Percentiles rank a stretch among this genome's conserved stretches.
These are phyloP conservation scores for Patella caerulea DNA, from an alignment of 2,888 invertebrate genomes.

Conservation along the genomic window DNA sequence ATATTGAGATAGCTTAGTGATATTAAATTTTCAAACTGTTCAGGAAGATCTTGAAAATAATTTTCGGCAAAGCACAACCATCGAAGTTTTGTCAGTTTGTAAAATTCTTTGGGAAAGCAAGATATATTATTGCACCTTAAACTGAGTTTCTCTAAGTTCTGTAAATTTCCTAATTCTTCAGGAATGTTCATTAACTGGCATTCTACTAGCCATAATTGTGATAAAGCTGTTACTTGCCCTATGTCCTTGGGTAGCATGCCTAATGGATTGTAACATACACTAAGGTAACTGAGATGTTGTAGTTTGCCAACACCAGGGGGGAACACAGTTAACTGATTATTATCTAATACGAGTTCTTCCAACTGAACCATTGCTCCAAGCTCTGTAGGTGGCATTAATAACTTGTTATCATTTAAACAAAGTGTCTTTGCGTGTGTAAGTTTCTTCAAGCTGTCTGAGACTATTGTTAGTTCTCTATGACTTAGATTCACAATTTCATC, in stretches of 20 bases:
- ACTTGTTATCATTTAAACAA: conserved; percentile 64
- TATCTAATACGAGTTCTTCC: conserved; percentile 64
- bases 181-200: conserved; percentile 61
- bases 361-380: conserved; percentile 49
- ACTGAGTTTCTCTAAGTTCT: conserved; percentile 57
- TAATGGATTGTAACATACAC: conserved; percentile 56
- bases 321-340: conserved; percentile 67
- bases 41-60: conserved; percentile 53
- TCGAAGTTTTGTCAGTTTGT: conserved; percentile 48
- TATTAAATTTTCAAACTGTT: conserved; percentile 46
- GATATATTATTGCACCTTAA: conserved; percentile 55
- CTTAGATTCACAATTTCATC: conserved; percentile 69
- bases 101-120: conserved; percentile 55
- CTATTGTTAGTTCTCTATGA: conserved; percentile 63
- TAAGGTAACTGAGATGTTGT: conserved; percentile 48
- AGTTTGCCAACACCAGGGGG: conserved; percentile 59
- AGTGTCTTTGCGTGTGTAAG: conserved; percentile 50
- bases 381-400: conserved; percentile 67
- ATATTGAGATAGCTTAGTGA: conserved; percentile 61
- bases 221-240: conserved; percentile 54
- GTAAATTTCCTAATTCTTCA: conserved; percentile 55
- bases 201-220: conserved; percentile 63
- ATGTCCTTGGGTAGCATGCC: conserved; percentile 60
- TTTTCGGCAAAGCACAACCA: conserved; percentile 69
- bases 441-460: conserved; percentile 55